These are phyloP conservation scores for Metridium senile DNA, from an alignment of 92 coral and sea anemone genomes.

Conservation along the genomic window DNA sequence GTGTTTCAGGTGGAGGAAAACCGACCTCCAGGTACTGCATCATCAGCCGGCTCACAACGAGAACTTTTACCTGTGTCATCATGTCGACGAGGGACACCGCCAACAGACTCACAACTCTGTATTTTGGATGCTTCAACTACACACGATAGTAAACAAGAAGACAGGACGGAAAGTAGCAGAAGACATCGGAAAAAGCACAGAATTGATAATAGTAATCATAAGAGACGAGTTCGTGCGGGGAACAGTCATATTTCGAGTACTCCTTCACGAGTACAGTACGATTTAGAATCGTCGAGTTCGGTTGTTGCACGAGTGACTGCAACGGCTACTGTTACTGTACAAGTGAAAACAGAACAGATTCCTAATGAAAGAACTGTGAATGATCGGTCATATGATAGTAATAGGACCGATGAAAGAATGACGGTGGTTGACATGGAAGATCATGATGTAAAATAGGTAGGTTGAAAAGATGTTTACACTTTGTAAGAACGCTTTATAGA, in stretches of 20 bases:
- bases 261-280: constrained; percentile 61
- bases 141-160: constrained; percentile 48
- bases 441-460: constrained; percentile 31
- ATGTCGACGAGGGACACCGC: constrained; percentile 75
- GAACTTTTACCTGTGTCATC: constrained; percentile 76
- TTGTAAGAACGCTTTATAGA: no score
- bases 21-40: constrained; percentile 65
- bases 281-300: constrained; percentile 87
- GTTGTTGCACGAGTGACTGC: constrained; percentile 84
- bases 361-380: constrained; percentile 49
- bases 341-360: constrained; percentile 71
- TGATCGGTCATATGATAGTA: constrained; percentile 10
- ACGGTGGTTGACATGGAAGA: constrained; percentile 23
- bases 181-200: constrained; percentile 10
- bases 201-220: constrained; percentile 3
- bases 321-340: constrained; percentile 85
- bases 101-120: constrained; percentile 74
- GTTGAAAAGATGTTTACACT: neutral
- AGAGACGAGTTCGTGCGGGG: constrained; percentile 35
- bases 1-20: constrained; percentile 60
- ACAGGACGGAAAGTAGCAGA: constrained; percentile 31
- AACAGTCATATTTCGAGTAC: constrained; percentile 46
- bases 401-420: constrained; percentile 2
- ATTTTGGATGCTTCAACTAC: constrained; percentile 52
- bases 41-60: constrained; percentile 75